Base-by-base conservation (phyloP, 1,140 invertebrate species). In the Rhagoletis zephyria region DNA sequence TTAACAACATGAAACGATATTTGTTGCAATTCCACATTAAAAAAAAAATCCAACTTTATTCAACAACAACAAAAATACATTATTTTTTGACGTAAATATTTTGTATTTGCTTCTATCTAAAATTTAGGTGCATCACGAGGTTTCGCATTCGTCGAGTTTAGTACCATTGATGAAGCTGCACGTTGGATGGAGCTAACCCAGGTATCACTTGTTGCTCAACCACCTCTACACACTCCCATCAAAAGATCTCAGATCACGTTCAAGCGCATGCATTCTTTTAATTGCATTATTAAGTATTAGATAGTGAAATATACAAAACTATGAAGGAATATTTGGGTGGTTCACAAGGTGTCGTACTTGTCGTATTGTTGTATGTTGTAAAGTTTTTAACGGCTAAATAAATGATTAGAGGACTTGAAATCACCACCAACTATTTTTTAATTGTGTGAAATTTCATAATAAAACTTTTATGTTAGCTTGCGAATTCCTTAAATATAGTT, bases 111-210 rank as follows among this genome's bases (percentile, higher is more conserved):
- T 94, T 95, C 94, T 94, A 92, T 91, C 90, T 91, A 90, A 90
- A 91, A 94, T 95, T 94, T 96, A 96, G 97, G 97, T 95, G 95
- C 95, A 93, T 97, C 96, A 93, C 95, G 97, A 93, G 97, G 97
- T 94, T 97, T 98, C 95, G 97, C 97, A 94, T 98, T 98, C 95
- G 97, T 98, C 94, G 98, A 98, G 95, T 99, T 99, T 96, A 95
- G 96, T 94, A 96, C 96, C 93, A 95, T 97, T 92, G 95, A 96
- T 93, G 97, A 98, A 95, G 97, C 98, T 90, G 95, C 95, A 93
- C 95, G 95, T 90, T 98, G 97, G 97, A 98, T 98, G 96, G 97
- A 98, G 93, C 95, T 96, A 94, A 98, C 97, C 95, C 96, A 98
- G 96, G 97, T 98, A 96, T 93, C 94, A 88, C 85, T 87, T 87